phyloP scores from a whole-genome alignment of 92 coral and sea anemone species.

The Virgularia gustaviana region DNA sequence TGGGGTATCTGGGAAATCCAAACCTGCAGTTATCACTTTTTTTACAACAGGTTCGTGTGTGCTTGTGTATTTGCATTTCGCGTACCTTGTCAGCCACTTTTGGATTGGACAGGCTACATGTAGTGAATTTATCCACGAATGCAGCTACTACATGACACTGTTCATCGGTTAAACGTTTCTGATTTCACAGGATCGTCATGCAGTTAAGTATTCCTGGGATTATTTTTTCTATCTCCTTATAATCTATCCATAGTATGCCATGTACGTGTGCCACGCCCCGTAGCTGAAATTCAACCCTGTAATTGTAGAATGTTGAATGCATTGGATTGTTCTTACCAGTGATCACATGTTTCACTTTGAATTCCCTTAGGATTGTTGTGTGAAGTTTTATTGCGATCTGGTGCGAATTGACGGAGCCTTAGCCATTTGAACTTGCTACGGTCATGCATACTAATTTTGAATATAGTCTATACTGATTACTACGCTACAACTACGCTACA shows the following conservation, averaged over 20 bases:
- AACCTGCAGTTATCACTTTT: conserved; percentile 24
- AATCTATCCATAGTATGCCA: conserved; percentile 11
- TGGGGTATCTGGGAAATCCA: conserved; percentile 28
- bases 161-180: conserved; percentile 10
- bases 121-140: conserved; percentile 27
- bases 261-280: conserved; percentile 23
- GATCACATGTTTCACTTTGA: conserved; percentile 26
- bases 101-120: conserved; percentile 24
- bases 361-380: too few species aligned
- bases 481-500: too few species aligned
- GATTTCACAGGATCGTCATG: conserved; percentile 3
- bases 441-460: too few species aligned
- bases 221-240: conserved; percentile 10
- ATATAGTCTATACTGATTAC: too few species aligned
- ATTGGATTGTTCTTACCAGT: conserved; percentile 27
- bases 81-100: conserved; percentile 25
- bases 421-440: too few species aligned
- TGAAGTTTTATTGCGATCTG: too few species aligned
- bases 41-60: conserved; percentile 12
- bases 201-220: background rate
- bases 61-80: conserved; percentile 23
- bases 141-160: conserved; percentile 20
- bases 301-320: conserved; percentile 24
- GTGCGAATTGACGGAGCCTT: too few species aligned
- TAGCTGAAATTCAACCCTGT: conserved; percentile 19